phyloP scores from a whole-genome alignment of 2,797 vertebrate species.

The Pseudocheirus occidentalis region DNA sequence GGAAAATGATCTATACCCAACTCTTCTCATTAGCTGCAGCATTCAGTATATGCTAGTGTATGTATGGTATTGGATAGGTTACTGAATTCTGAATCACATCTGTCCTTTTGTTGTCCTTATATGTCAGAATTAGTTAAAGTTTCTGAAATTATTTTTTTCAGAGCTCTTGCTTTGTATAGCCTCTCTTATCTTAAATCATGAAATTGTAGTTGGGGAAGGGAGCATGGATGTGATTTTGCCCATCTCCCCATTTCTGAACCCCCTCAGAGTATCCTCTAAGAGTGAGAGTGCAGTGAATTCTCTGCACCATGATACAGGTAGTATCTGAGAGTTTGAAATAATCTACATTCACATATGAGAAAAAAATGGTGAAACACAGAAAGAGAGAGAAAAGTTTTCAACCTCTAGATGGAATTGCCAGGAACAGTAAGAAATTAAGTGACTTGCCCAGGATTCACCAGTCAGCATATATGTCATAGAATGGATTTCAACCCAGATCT shows the following conservation, averaged over 20 bases:
- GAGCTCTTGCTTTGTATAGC: neutral
- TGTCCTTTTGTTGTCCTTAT: neutral
- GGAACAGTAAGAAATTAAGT: neutral
- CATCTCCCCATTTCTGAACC: neutral
- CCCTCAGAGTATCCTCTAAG: neutral
- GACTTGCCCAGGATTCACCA: neutral
- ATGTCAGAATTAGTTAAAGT: neutral
- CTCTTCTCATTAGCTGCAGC: rapidly evolving
- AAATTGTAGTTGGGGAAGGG: neutral
- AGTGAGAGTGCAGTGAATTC: neutral
- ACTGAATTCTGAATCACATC: rapidly evolving
- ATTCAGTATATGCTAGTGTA: rapidly evolving
- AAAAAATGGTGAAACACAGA: too few species aligned
- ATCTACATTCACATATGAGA: neutral
- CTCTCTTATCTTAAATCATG: neutral
- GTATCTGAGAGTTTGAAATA: too few species aligned
- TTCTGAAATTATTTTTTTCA: neutral
- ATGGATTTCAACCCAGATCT: neutral
- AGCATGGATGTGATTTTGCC: neutral
- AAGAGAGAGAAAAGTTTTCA: neutral
- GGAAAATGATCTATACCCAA: rapidly evolving
- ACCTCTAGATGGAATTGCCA: neutral
- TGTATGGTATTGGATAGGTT: rapidly evolving
- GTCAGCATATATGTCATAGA: neutral
- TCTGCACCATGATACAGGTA: rapidly evolving